Base-by-base conservation (phyloP, 2,113 vertebrate genomes). In the Prunella fulvescens region DNA sequence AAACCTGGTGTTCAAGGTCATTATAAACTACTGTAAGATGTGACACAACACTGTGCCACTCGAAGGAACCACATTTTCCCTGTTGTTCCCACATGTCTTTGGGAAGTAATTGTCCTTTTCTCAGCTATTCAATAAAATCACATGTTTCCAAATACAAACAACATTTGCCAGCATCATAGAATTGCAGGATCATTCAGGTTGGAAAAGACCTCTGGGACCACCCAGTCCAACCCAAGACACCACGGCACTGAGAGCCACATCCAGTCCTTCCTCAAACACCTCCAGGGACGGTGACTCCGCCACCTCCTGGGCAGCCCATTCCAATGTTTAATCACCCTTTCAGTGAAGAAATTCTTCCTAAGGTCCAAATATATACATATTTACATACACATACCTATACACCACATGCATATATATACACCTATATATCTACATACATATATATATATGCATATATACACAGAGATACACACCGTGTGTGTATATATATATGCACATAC, bases 171-270 rank as follows among this genome's bases (percentile, higher is more conserved):
- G 0, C 2, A 26, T 10, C 35, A 40, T 31, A 76, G 61, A 76
- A 17, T 0, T 13, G 17, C 53, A 22, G 61, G 18, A 76, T 18
- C 18, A 9, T 1, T 50, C 1, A 11, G 44, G 51, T 1, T 35
- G 31, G 66, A 18, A 56, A 31, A 80, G 31, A 31, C 2, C 50
- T 22, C 31, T 15, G 66, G 20, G 10, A 31, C 1, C 20, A n/a
- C 2, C 12, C 4, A 19, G 10, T 14, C n/a, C 74, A 62, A 14
- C 6, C 25, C 3, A 0, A 4, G 40, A 25, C 24, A 42, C 8
- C 24, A 5, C 1, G 17, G 28, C 58, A 47, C n/a, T 2, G n/a
- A 33, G n/a, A 6, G 54, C 39, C 72, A 39, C 10, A 1, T 23
- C 48, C 76, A 71, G 48, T 0, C 35, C 14, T 16, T 28, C 48